Conservation (phyloP, 2,797 vertebrate species). For the Sebastes trivittatus region DNA sequence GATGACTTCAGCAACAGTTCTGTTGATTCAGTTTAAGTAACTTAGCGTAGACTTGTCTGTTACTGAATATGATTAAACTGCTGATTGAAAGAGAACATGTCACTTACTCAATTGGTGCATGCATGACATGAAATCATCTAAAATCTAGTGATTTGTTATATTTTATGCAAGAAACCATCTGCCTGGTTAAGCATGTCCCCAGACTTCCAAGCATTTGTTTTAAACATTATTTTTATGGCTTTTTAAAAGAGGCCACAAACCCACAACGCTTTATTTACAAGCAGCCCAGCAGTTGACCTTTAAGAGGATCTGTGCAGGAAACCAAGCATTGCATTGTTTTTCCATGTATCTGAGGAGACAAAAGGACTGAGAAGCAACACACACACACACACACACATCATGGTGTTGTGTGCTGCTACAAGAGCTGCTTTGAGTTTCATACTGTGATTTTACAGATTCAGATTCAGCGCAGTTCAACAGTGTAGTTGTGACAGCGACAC, state of each 20-base stretch:
- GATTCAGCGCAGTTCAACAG: not conserved
- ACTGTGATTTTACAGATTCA: not conserved
- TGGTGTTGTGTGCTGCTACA: not conserved
- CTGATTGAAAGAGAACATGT: not conserved
- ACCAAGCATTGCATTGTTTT: conserved; percentile 33
- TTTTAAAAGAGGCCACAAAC: conserved; percentile 37
- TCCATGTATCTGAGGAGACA: conserved; percentile 11
- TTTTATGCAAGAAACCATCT: not conserved
- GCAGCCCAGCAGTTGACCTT: conserved; percentile 22
- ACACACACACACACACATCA: not conserved
- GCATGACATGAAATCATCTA: not conserved
- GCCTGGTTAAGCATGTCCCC: not conserved
- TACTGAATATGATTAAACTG: not conserved
- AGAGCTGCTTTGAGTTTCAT: not conserved
- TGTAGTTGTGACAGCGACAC: not conserved
- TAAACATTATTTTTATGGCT: conserved; percentile 26
- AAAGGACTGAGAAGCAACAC: not conserved
- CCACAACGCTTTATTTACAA: conserved; percentile 23
- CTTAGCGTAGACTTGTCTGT: not conserved
- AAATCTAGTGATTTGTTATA: not conserved
- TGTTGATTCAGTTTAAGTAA: not conserved
- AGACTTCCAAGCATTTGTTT: conserved; percentile 11
- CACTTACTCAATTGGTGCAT: not conserved
- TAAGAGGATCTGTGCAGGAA: conserved; percentile 8
- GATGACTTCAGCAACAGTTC: not conserved